Evolutionary conservation across 1,140 invertebrate genomes (phyloP), one percentile per base, ranked within the genome.

Genomic region (Dendrolimus punctatus): DNA sequence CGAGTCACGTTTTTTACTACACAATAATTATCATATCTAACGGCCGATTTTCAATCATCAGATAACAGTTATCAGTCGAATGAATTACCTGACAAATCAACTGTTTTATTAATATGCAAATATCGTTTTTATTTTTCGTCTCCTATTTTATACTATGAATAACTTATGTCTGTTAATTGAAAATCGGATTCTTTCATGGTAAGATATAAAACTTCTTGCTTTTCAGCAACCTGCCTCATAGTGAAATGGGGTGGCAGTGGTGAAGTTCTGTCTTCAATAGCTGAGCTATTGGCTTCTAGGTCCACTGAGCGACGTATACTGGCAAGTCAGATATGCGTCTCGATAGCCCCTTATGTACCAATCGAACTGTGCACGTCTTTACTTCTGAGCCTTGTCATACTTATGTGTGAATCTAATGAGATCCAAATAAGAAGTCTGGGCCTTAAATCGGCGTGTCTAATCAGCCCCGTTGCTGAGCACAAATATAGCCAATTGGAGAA

Each of bases 361-460:
- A 66, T 88, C 51, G 84, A 87, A 10, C 63, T 88, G 7, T 83
- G 85, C 53, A 86, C 82, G 5, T 88, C 87, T 0, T 55, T 88
- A 9, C 57, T 88, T 7, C 75, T 88, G 4, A 88, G 87, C 52
- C 66, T 88, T 42, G 80, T 86, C 0, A 53, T 79, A 7, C 62
- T 87, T 4, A 88, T 88, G 87, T 87, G 85, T 5, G 87, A 88
- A 45, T 85, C 84, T 0, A 80, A 71, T 58, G 87, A 88, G 54
- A 47, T 59, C 5, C 77, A 82, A 38, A 76, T 88, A 38, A 62
- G 85, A 39, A 62, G 64, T 45, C 61, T 85, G 9, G 87, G 85
- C 0, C 59, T 88, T 2, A 80, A 78, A 42, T 66, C 84, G 0
- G 79, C 83, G 0, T 76, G 80, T 49, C 60, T 88, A 0, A 76